Conservation (phyloP, 2,797 vertebrate genomes). For the Mionectes olivaceus region DNA sequence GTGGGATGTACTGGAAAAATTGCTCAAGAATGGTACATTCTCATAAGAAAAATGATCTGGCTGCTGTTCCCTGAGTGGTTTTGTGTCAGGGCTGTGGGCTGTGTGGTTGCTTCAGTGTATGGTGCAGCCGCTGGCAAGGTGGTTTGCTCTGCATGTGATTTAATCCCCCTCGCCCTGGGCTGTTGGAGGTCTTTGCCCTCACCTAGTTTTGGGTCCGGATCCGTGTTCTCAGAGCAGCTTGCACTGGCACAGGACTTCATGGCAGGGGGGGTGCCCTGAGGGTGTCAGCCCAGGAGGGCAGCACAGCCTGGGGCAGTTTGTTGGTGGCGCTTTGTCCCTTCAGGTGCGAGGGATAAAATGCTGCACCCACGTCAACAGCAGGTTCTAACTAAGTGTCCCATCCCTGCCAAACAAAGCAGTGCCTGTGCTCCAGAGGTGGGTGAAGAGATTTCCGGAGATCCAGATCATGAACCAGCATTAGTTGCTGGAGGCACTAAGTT, state of each 20-base stretch:
- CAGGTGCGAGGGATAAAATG: neutral
- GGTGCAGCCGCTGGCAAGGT: neutral
- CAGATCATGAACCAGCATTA: neutral
- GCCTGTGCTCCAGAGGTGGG: neutral
- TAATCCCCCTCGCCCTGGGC: neutral
- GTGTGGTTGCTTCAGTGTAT: neutral
- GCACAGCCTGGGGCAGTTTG: neutral
- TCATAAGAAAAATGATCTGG: slow-evolving; percentile 36
- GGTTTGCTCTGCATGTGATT: neutral
- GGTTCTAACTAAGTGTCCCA: neutral
- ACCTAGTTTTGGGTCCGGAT: neutral
- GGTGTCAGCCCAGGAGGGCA: neutral
- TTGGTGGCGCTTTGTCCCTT: neutral
- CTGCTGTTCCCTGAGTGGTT: slow-evolving; percentile 36
- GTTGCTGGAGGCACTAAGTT: neutral
- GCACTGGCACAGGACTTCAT: neutral
- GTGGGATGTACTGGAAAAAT: slow-evolving; percentile 52
- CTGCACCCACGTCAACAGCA: neutral
- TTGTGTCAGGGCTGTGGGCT: neutral
- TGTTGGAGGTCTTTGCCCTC: neutral
- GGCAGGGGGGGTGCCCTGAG: neutral
- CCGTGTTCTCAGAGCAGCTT: neutral
- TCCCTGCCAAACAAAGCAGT: neutral
- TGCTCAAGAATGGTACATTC: slow-evolving; percentile 47
- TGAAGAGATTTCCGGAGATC: neutral